Conservation (phyloP, 2,888 invertebrate genomes). For the Tachina fera region DNA sequence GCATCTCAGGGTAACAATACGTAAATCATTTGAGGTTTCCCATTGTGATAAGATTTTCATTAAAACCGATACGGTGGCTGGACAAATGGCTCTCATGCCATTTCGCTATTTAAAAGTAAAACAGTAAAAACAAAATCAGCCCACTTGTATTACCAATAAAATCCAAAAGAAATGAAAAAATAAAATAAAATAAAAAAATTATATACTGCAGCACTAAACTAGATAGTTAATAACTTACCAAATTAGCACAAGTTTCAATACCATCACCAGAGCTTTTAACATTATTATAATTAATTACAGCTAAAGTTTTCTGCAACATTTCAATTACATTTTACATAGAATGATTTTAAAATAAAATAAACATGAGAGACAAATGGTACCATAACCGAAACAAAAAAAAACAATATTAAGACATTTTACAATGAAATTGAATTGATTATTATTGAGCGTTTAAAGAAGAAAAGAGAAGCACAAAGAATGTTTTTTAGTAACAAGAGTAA, state of each 20-base stretch:
- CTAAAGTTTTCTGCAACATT: constrained; percentile 81
- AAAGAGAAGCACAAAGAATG: constrained; percentile 49
- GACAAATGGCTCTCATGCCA: constrained; percentile 86
- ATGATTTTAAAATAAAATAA: constrained; percentile 35
- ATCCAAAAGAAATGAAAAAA: not conserved
- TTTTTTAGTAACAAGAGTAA: constrained; percentile 14
- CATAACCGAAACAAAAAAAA: constrained; percentile 58
- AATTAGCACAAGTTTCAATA: constrained; percentile 82
- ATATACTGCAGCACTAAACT: not conserved
- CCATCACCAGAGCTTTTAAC: constrained; percentile 82
- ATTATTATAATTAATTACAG: constrained; percentile 80
- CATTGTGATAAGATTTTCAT: constrained; percentile 84
- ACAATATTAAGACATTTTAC: constrained; percentile 65
- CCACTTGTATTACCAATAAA: not conserved
- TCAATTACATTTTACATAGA: constrained; percentile 58
- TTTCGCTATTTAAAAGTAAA: constrained; percentile 82
- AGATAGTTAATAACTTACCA: constrained; percentile 79
- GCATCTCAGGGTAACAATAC: constrained; percentile 84
- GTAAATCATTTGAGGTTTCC: constrained; percentile 82
- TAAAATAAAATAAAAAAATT: too few relatives aligned
- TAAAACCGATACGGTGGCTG: constrained; percentile 85
- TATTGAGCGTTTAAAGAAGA: constrained; percentile 6
- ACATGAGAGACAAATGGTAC: constrained; percentile 21
- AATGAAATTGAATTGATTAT: constrained; percentile 39
- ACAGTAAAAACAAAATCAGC: not conserved